A percentile compares a stretch with the other conserved stretches of the same genome.
Conservation (phyloP, 2,797 vertebrate species). For the Neosilurus hyrtlii region DNA sequence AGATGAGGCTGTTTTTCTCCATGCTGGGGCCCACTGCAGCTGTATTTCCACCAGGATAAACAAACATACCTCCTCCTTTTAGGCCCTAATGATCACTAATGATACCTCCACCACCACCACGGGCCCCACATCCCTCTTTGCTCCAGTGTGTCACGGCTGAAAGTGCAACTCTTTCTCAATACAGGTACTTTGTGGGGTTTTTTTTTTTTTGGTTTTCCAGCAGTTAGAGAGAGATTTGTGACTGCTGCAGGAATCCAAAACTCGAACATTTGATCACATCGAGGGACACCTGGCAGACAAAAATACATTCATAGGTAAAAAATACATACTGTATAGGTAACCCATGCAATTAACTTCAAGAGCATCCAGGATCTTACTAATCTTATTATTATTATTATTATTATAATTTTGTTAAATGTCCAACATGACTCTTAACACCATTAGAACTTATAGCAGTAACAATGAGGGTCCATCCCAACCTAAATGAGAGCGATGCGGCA, state of each 20-base stretch:
- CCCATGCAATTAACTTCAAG: background rate
- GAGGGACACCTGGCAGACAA: background rate
- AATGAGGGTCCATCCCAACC: background rate
- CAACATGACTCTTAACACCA: no score
- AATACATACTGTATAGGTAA: background rate
- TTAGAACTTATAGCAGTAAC: no score
- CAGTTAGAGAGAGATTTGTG: background rate
- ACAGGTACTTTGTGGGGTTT: background rate
- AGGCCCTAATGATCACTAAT: conserved; percentile 28
- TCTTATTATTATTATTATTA: no score
- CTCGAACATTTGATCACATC: background rate
- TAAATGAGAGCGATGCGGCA: background rate
- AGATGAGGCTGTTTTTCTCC: conserved; percentile 18
- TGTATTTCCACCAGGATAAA: conserved; percentile 35
- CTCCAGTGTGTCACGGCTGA: background rate
- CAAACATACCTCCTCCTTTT: conserved; percentile 36
- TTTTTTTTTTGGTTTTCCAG: background rate
- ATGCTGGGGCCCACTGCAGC: conserved; percentile 30
- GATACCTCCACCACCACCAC: conserved; percentile 14
- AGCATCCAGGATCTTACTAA: background rate
- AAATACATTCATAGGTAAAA: background rate
- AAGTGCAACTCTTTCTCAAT: background rate
- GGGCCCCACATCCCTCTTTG: conserved; percentile 10
- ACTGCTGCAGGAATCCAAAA: background rate
- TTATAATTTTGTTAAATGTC: no score